phyloP scores from a whole-genome alignment of 2,888 invertebrate species.

The Habrosyne pyritoides region DNA sequence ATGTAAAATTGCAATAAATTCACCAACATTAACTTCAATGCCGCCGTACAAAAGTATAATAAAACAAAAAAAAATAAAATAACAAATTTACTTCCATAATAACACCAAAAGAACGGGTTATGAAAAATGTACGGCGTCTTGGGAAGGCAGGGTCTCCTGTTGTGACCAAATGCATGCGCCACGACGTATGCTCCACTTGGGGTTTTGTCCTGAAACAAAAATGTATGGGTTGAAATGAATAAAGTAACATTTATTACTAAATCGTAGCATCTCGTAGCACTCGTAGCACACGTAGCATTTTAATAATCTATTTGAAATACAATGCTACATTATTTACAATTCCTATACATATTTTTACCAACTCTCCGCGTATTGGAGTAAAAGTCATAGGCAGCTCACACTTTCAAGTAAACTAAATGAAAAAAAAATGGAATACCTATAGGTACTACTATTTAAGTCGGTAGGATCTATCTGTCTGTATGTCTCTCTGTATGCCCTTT shows the following conservation, averaged over 20 bases:
- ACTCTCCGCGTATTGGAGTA: too few species aligned
- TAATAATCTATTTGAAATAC: background rate
- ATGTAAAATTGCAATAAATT: constrained; percentile 23
- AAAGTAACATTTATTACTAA: background rate
- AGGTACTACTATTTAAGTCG: too few species aligned
- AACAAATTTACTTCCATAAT: constrained; percentile 31
- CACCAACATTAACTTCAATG: constrained; percentile 21
- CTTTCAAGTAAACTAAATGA: too few species aligned
- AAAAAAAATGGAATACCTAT: too few species aligned
- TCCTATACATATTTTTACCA: too few species aligned
- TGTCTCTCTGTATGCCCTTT: too few species aligned
- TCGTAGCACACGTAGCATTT: background rate
- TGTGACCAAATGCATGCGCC: background rate
- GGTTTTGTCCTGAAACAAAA: background rate
- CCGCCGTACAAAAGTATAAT: background rate
- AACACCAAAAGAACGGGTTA: constrained; percentile 29
- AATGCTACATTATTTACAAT: background rate
- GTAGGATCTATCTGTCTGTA: too few species aligned
- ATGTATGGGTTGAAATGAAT: background rate
- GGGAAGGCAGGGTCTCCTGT: constrained; percentile 9
- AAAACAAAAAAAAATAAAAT: constrained; percentile 17
- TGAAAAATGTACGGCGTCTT: constrained; percentile 30
- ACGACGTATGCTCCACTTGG: constrained; percentile 1
- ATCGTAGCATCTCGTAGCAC: background rate
- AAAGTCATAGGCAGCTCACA: too few species aligned